phyloP scores from a whole-genome alignment of 2,888 invertebrate species.

The Marronus borbonicus region DNA sequence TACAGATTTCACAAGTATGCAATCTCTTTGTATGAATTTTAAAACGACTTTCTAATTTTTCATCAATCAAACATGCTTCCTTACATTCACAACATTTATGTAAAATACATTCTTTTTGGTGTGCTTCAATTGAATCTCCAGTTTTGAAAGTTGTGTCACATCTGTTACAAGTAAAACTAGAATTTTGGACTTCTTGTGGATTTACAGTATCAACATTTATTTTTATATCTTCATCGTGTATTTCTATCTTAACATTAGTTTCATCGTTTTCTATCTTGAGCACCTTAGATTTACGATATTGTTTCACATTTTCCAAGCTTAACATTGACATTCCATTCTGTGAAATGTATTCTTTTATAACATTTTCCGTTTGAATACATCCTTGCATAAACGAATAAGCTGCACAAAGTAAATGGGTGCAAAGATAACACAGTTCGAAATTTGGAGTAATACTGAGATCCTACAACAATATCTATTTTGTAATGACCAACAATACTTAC shows the following conservation, averaged over 20 bases:
- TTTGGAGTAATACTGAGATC: conserved; percentile 26
- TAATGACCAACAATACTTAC: background rate
- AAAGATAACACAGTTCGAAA: conserved; percentile 31
- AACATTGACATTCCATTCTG: background rate
- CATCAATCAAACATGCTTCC: background rate
- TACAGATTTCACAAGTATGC: background rate
- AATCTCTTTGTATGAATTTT: background rate
- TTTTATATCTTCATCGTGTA: conserved; percentile 9
- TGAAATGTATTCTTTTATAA: conserved; percentile 16
- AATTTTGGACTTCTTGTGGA: background rate
- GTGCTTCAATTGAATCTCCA: background rate
- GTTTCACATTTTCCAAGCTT: conserved; percentile 17
- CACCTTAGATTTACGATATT: background rate
- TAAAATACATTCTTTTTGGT: background rate
- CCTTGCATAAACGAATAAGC: conserved; percentile 42
- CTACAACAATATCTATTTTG: conserved; percentile 5
- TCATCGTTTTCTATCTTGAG: background rate
- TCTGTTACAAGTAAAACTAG: conserved; percentile 11
- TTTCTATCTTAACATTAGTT: conserved; percentile 21
- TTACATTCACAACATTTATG: background rate
- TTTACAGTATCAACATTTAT: background rate
- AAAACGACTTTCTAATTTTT: conserved; percentile 3
- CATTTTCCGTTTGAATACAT: conserved; percentile 32
- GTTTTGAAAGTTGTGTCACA: background rate
- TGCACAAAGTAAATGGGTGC: conserved; percentile 20